A percentile compares a stretch with the other conserved stretches of the same genome.
Evolutionary conservation across 2,113 vertebrate species (phyloP).

Genomic region (Sinocyclocheilus maitianheensis): DNA sequence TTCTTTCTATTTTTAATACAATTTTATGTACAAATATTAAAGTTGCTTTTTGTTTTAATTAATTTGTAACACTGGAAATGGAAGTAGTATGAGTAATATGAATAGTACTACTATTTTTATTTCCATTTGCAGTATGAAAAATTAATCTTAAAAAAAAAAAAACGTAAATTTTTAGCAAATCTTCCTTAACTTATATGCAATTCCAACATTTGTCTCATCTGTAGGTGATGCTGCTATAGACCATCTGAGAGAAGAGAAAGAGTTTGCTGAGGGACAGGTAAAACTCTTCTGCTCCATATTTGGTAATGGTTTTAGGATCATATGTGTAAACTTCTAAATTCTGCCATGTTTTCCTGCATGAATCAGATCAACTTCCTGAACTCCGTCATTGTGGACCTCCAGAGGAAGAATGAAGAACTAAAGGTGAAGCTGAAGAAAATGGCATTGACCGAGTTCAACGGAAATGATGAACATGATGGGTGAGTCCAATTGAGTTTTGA

Average conservation of each 20-base stretch:
- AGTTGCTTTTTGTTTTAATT: neutral
- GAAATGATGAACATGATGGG: conserved; percentile 85
- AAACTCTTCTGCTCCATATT: neutral
- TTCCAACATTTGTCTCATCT: neutral
- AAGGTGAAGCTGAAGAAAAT: conserved; percentile 91
- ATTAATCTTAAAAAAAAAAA: neutral
- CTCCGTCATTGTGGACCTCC: conserved; percentile 94
- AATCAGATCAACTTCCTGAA: conserved; percentile 95
- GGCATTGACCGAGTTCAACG: conserved; percentile 89
- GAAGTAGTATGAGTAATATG: neutral
- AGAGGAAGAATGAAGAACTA: conserved; percentile 90
- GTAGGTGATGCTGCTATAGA: conserved; percentile 78
- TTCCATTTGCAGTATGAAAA: neutral
- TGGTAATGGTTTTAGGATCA: neutral
- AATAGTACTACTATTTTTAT: neutral
- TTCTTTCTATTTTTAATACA: neutral
- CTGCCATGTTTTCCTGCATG: neutral
- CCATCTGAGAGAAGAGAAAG: conserved; percentile 84
- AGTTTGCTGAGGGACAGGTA: conserved; percentile 91
- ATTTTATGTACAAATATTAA: neutral
- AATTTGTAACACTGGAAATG: neutral
- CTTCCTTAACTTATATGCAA: too few species aligned
- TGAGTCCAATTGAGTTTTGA: conserved; percentile 57
- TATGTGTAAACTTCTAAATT: neutral
- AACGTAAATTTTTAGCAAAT: neutral